These are phyloP conservation scores for Mamestra brassicae DNA, from an alignment of 2,888 invertebrate species.

Conservation along the genomic window DNA sequence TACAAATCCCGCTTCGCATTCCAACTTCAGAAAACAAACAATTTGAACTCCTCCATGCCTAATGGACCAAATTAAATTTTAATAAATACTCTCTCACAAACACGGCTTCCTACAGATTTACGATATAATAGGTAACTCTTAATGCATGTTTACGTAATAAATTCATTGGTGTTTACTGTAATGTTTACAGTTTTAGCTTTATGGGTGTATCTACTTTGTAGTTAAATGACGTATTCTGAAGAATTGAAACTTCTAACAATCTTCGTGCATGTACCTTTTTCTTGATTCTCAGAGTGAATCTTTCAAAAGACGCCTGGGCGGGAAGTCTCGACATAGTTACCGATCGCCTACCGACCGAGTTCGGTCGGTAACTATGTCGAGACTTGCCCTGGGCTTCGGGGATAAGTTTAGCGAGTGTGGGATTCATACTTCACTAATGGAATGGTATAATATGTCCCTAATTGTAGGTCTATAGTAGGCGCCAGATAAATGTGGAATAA, in stretches of 20 bases:
- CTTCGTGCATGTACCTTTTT: not conserved
- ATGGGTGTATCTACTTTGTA: slow-evolving; percentile 40
- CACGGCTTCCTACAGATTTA: slow-evolving; percentile 48
- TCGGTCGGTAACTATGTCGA: too few species aligned
- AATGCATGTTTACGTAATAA: slow-evolving; percentile 61
- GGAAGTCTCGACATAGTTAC: too few species aligned
- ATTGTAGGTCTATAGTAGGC: too few species aligned
- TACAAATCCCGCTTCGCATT: slow-evolving; percentile 4
- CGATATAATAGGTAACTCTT: slow-evolving; percentile 47
- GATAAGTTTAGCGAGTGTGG: too few species aligned
- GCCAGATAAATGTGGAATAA: too few species aligned
- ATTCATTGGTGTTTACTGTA: slow-evolving; percentile 51
- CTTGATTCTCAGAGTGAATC: too few species aligned
- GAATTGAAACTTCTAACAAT: not conserved
- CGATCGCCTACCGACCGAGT: too few species aligned
- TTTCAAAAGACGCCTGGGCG: too few species aligned
- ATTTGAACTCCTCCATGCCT: slow-evolving; percentile 6
- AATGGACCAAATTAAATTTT: slow-evolving; percentile 58
- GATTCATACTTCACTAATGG: too few species aligned
- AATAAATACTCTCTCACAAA: slow-evolving; percentile 45
- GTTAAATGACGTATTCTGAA: slow-evolving; percentile 11
- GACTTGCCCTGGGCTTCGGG: too few species aligned
- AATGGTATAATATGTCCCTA: too few species aligned
- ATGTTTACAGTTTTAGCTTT: slow-evolving; percentile 45
- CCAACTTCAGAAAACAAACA: slow-evolving; percentile 20